Conservation (phyloP, 2,113 vertebrate genomes). For the Asarcornis scutulata region DNA sequence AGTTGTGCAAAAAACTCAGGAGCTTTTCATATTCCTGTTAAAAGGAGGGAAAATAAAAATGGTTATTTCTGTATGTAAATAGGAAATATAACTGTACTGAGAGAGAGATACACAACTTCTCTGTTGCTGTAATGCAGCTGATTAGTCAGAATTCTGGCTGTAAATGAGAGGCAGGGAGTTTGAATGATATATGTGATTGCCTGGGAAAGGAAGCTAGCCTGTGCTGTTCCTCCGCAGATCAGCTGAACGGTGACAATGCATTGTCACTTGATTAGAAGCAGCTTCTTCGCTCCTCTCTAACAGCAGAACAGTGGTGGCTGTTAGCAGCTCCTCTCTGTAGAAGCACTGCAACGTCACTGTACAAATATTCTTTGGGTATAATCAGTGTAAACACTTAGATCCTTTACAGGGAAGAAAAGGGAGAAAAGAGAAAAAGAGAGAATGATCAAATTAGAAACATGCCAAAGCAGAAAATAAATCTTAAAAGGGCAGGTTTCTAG, state of each 20-base stretch:
- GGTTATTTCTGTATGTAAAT: neutral
- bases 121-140: neutral
- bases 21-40: neutral
- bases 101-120: neutral
- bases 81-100: neutral
- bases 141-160: neutral
- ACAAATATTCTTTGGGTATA: neutral
- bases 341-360: neutral
- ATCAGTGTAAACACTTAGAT: constrained; percentile 13
- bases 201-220: neutral
- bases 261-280: neutral
- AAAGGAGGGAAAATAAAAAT: neutral
- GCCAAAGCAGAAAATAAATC: neutral
- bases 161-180: neutral
- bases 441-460: neutral
- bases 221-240: neutral
- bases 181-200: neutral
- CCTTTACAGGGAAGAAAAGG: neutral
- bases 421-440: neutral
- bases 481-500: neutral
- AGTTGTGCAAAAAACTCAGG: neutral
- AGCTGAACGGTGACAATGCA: neutral
- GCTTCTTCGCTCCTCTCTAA: neutral
- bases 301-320: neutral
- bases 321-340: neutral